These are phyloP conservation scores for Zaprionus nigranus DNA, from an alignment of 1,140 invertebrate species.

Conservation along the genomic window DNA sequence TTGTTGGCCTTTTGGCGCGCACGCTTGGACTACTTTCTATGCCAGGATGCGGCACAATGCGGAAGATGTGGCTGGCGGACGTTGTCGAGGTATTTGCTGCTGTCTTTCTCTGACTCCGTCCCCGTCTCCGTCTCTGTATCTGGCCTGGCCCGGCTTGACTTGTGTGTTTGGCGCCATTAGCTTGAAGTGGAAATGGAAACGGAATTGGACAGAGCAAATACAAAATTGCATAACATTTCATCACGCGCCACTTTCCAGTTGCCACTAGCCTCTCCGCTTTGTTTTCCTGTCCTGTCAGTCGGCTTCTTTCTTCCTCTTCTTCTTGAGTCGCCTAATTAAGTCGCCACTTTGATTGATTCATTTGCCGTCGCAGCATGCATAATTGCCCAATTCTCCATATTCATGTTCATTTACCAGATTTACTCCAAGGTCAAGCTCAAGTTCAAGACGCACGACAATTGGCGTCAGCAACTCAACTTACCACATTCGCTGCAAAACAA, in stretches of 20 bases:
- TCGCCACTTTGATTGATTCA: constrained; percentile 46
- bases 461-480: constrained; percentile 1
- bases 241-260: constrained; percentile 46
- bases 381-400: constrained; percentile 46
- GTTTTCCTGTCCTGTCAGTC: constrained; percentile 45
- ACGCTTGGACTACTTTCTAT: constrained; percentile 79
- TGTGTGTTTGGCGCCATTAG: constrained; percentile 38
- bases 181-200: constrained; percentile 57
- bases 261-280: constrained; percentile 37
- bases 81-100: neutral
- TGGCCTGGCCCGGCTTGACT: constrained; percentile 14
- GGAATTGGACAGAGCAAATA: constrained; percentile 29
- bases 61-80: constrained; percentile 54
- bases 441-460: constrained; percentile 67
- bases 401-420: constrained; percentile 36
- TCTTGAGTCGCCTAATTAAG: constrained; percentile 1
- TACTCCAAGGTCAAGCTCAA: constrained; percentile 80
- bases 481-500: constrained; percentile 37
- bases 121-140: neutral
- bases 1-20: constrained; percentile 59
- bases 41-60: constrained; percentile 77
- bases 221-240: constrained; percentile 75
- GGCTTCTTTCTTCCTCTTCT: neutral
- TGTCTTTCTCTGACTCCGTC: neutral
- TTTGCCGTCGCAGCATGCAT: constrained; percentile 33